Evolutionary conservation across 2,113 vertebrate genomes (phyloP).

Genomic region (Myrmecophaga tridactyla): DNA sequence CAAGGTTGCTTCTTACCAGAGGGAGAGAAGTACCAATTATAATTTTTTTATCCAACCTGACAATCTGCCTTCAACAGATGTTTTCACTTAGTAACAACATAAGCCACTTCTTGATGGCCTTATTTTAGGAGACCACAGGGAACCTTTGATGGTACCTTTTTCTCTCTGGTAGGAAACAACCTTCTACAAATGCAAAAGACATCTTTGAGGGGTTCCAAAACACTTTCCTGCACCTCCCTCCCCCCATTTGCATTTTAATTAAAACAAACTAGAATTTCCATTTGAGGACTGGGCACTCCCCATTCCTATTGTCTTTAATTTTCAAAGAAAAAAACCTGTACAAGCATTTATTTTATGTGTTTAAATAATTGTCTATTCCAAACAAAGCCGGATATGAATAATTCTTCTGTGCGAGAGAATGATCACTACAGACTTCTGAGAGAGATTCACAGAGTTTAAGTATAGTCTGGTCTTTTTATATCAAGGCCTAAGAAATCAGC

Average conservation of each 20-base stretch:
- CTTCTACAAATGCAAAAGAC: neutral
- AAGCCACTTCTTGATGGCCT: neutral
- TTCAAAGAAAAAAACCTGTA: neutral
- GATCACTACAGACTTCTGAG: constrained; percentile 56
- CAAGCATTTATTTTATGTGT: neutral
- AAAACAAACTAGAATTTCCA: constrained; percentile 43
- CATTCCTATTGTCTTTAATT: neutral
- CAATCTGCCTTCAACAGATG: neutral
- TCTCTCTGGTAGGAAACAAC: constrained; percentile 11
- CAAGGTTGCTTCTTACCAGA: no score
- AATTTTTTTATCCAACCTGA: constrained; percentile 3
- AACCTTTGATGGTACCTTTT: neutral
- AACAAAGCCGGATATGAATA: constrained; percentile 61
- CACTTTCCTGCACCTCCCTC: neutral
- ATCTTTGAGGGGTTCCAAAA: neutral
- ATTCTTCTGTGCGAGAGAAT: constrained; percentile 60
- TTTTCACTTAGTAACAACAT: no score
- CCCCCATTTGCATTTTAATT: constrained; percentile 15
- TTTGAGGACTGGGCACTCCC: neutral
- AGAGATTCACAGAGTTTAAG: constrained; percentile 52
- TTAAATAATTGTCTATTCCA: constrained; percentile 1
- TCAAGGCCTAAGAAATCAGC: constrained; percentile 53
- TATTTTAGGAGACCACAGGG: neutral
- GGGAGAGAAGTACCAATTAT: no score
- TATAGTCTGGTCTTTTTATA: constrained; percentile 73